Conservation (phyloP, 2,113 vertebrate species). For the Choloepus hoffmanni region DNA sequence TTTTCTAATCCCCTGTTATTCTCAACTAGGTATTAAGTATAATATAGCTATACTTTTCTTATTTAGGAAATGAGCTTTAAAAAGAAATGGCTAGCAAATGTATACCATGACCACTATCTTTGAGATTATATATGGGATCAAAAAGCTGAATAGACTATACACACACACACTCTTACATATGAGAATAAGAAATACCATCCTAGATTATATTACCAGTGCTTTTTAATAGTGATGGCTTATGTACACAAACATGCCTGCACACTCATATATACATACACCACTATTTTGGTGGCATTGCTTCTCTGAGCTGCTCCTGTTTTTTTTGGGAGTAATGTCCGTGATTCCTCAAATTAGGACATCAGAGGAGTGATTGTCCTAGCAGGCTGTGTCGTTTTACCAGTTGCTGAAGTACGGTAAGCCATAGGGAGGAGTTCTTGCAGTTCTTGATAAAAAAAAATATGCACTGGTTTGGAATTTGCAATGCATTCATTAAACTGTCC, state of each 20-base stretch:
- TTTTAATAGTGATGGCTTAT: background rate
- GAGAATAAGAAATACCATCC: background rate
- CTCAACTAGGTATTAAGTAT: background rate
- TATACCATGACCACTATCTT: background rate
- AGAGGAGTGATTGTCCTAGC: background rate
- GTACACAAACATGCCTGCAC: background rate
- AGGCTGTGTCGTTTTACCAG: background rate
- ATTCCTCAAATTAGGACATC: background rate
- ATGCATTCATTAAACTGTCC: background rate
- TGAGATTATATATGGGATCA: background rate
- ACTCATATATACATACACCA: background rate
- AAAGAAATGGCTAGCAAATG: background rate
- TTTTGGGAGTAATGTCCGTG: background rate
- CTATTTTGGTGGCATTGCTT: background rate
- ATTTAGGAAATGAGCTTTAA: constrained; percentile 44
- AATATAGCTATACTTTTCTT: background rate
- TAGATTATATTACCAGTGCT: background rate
- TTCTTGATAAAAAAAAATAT: background rate
- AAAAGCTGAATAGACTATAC: background rate
- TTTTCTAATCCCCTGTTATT: constrained; percentile 4
- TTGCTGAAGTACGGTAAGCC: background rate
- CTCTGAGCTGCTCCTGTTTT: constrained; percentile 22
- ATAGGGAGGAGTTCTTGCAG: background rate
- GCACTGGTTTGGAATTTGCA: background rate
- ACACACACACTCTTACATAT: too few species aligned